phyloP scores from a whole-genome alignment of 92 coral and sea anemone species.

The Phenganax stokvisi region DNA sequence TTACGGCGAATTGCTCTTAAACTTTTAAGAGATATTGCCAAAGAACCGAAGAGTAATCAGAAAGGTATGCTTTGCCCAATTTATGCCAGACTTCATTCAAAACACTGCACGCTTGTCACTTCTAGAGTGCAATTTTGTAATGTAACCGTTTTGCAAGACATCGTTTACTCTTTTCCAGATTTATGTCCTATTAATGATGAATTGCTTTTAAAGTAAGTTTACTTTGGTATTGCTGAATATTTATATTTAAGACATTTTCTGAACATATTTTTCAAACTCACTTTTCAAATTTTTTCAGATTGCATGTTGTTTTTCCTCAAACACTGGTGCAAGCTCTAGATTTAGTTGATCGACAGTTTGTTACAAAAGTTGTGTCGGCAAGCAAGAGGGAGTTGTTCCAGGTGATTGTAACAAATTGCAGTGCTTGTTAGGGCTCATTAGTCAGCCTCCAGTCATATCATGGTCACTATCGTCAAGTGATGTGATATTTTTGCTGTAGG shows the following conservation, averaged over 20 bases:
- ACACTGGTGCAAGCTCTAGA: slow-evolving; percentile 66
- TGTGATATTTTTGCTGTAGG: slow-evolving; percentile 35
- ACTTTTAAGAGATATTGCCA: slow-evolving; percentile 31
- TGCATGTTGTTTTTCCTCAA: slow-evolving; percentile 66
- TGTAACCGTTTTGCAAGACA: not conserved
- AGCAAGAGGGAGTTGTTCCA: slow-evolving; percentile 67
- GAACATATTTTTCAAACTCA: not conserved
- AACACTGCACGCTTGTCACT: not conserved
- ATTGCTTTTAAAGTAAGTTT: slow-evolving; percentile 80
- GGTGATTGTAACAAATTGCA: slow-evolving; percentile 39
- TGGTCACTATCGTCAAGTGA: not conserved
- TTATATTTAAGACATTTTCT: not conserved
- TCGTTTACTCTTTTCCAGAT: not conserved
- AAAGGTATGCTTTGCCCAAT: not conserved
- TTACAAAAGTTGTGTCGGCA: slow-evolving; percentile 71
- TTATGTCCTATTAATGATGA: slow-evolving; percentile 54
- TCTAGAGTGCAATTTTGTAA: not conserved
- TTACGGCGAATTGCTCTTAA: slow-evolving; percentile 15
- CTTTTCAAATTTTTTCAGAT: slow-evolving; percentile 42
- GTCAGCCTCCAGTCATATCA: not conserved
- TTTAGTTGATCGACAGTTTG: slow-evolving; percentile 58
- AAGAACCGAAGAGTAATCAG: not conserved
- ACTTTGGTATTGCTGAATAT: not conserved
- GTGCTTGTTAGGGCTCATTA: not conserved
- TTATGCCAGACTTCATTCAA: not conserved